Evolutionary conservation across 2,888 invertebrate species (phyloP), one percentile per base, ranked within the genome.

Genomic region (Plebejus anna): DNA sequence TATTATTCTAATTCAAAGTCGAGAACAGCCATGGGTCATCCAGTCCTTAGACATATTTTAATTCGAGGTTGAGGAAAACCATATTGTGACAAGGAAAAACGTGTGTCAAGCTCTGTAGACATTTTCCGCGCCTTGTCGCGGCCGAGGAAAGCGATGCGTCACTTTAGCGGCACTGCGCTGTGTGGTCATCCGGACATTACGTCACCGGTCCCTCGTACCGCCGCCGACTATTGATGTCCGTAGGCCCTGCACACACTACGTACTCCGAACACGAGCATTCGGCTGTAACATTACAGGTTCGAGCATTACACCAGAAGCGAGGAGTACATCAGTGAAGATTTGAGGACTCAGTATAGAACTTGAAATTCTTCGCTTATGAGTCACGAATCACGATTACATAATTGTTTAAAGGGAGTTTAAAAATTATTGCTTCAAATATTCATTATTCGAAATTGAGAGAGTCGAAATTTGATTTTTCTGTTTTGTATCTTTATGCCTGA

Each of bases 131-230:
- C 22, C 22, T 22, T 2, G 22, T 22, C 13, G 13, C 4, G 22
- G 11, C 11, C 11, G 32, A 55, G 75, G 66, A 75, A 75, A 66
- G 75, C 66, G 81, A 87, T 90, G 91, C 84, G 88, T 90, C 90
- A 90, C 81, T 87, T 88, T 90, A 88, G 83, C 86, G 84, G 88
- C 88, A 88, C 88, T 89, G 89, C 88, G 88, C 71, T 89, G 91
- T 92, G 91, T 89, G 90, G 90, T 87, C 89, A 84, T 88, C 90
- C 92, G 92, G 92, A 91, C 90, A 90, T 93, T 92, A 92, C 90
- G 91, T 93, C 92, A 92, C 86, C 89, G 84, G 80, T 85, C 81
- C 87, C 88, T 83, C 86, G 88, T 87, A 83, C 86, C 86, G 83
- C 85, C 90, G 87, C 87, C 90, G 85, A 89, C 90, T 90, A 88